Base-by-base conservation (phyloP, 2,113 vertebrate genomes). In the Urocynchramus pylzowi region DNA sequence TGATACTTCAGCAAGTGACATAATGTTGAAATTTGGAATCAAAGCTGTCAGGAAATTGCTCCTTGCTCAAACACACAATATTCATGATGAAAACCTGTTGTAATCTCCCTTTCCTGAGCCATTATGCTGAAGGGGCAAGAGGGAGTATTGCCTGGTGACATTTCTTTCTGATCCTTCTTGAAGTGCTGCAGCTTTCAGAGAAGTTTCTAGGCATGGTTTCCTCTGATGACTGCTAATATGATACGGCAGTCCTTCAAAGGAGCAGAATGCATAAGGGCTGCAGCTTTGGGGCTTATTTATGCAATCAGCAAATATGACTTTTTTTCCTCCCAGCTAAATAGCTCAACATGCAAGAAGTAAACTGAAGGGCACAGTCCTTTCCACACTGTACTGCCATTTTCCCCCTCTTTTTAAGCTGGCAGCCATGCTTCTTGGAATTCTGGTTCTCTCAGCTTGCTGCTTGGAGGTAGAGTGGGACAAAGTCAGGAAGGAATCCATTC, bases 21-120 rank as follows among this genome's bases (percentile, higher is more conserved):
- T 96, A 96, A 96, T 97, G 92, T 94, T 97, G 96, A 97, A 97
- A 97, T 95, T 96, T 95, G 82, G 92, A 97, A 96, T 96, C 96
- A 97, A 97, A 95, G 91, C 92, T 97, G 94, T 96, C 95, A 95
- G 96, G 81, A 95, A 96, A 94, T 94, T 86, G 75, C 81, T 96
- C 84, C 96, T 95, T 95, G 89, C 84, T 96, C 83, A 77, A 94
- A 95, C 76, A 93, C 59, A 93, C 65, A 65, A 94, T 96, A 95
- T 89, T 96, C 79, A 87, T 87, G 85, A 96, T 97, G 94, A 95
- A 96, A 97, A 96, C 93, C 93, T 97, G 88, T 94, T 95, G 92
- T 94, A 95, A 94, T 95, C 86, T 94, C 79, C 53, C 67, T 93
- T 76, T 95, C 87, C 87, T 92, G 79, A 95, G 85, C 95, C 63